Percentiles rank a stretch among this genome's conserved stretches.
phyloP scores from a whole-genome alignment of 2,888 invertebrate species.

The Drosophila demipolita region DNA sequence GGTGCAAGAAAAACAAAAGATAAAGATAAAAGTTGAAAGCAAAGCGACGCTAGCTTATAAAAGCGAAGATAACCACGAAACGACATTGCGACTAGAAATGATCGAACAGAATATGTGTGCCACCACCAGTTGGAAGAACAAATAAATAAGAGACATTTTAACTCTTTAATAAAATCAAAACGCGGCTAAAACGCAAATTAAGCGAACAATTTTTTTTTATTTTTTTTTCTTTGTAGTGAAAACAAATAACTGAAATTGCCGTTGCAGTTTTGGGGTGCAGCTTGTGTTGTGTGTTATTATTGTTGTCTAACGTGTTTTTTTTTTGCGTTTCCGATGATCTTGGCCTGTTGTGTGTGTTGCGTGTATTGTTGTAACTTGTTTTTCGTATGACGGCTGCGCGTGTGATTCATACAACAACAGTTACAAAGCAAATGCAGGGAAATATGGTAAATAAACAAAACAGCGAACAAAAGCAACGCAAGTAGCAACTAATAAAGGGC shows the following conservation, averaged over 20 bases:
- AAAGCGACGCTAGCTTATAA: slow-evolving; percentile 50
- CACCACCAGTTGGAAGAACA: slow-evolving; percentile 43
- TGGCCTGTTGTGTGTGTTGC: slow-evolving; percentile 63
- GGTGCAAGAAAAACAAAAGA: slow-evolving; percentile 31
- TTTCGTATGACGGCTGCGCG: slow-evolving; percentile 61
- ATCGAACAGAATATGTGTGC: slow-evolving; percentile 61
- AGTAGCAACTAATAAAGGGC: slow-evolving; percentile 17
- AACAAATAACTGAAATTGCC: slow-evolving; percentile 34
- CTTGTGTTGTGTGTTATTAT: slow-evolving; percentile 47
- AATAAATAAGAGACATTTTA: slow-evolving; percentile 33
- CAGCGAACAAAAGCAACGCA: slow-evolving; percentile 28
- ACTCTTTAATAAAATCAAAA: slow-evolving; percentile 42
- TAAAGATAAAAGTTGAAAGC: slow-evolving; percentile 22
- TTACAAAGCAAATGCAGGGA: slow-evolving; percentile 46
- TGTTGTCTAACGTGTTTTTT: slow-evolving; percentile 58
- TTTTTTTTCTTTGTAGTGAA: slow-evolving; percentile 1
- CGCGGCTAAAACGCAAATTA: slow-evolving; percentile 32
- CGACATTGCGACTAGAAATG: slow-evolving; percentile 51
- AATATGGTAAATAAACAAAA: slow-evolving; percentile 66
- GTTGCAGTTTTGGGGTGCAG: slow-evolving; percentile 49
- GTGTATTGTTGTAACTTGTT: slow-evolving; percentile 65
- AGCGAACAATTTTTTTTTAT: slow-evolving; percentile 28
- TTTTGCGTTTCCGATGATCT: slow-evolving; percentile 69
- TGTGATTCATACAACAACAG: slow-evolving; percentile 67
- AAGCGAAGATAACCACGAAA: slow-evolving; percentile 59